Percentiles rank a stretch among this genome's conserved stretches.
These are phyloP conservation scores for Luidia sarsii DNA, from an alignment of 53 echinoderm and acorn worm species.

Conservation along the genomic window DNA sequence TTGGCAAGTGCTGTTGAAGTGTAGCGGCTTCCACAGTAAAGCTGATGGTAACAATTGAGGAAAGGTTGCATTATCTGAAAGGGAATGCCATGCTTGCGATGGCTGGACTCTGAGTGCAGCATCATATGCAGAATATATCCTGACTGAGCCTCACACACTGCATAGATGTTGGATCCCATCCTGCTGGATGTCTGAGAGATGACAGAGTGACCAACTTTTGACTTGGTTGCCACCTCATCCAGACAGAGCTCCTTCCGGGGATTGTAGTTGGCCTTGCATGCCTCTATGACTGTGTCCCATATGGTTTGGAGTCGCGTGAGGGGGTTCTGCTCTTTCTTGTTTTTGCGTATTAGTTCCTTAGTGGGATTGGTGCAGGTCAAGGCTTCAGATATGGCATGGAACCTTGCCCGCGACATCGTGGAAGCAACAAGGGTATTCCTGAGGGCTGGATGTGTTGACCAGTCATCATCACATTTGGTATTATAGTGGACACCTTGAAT, in stretches of 20 bases:
- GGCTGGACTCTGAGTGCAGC: slow-evolving; percentile 10
- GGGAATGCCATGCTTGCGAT: not conserved
- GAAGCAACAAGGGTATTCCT: slow-evolving; percentile 14
- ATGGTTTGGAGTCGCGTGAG: slow-evolving; percentile 4
- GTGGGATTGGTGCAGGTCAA: slow-evolving; percentile 40
- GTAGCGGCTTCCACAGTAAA: slow-evolving; percentile 6
- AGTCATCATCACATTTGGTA: slow-evolving; percentile 6
- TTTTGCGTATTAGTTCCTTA: not conserved
- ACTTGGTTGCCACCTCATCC: slow-evolving; percentile 28
- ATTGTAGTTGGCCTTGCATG: slow-evolving; percentile 35
- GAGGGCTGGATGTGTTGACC: slow-evolving; percentile 6
- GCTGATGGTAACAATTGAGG: slow-evolving; percentile 12
- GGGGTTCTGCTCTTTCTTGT: slow-evolving; percentile 3
- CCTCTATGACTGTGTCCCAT: slow-evolving; percentile 33
- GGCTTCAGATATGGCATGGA: slow-evolving; percentile 6
- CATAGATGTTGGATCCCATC: not conserved
- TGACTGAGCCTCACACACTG: slow-evolving; percentile 20
- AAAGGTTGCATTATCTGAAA: slow-evolving; percentile 32
- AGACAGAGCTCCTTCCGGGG: slow-evolving; percentile 15
- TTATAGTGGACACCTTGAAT: slow-evolving; percentile 37
- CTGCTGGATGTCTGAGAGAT: not conserved
- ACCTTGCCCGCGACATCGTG: slow-evolving; percentile 33
- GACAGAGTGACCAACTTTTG: not conserved
- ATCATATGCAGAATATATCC: slow-evolving; percentile 28
- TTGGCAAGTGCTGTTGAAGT: slow-evolving; percentile 23